Conservation (phyloP, 2,113 vertebrate genomes). For the Sinocyclocheilus grahami region DNA sequence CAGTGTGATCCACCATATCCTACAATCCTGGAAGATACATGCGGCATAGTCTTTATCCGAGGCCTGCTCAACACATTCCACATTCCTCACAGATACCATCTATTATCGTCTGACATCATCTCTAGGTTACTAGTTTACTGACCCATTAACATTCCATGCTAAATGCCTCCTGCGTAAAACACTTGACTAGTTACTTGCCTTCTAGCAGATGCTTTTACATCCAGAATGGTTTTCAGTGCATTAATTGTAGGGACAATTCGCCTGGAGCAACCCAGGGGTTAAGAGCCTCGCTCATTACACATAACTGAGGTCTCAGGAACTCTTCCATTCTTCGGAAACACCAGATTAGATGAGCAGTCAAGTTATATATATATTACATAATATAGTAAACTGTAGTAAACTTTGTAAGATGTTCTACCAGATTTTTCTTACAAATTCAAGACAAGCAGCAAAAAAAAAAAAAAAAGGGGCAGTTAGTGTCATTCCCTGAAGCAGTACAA, state of each 20-base stretch:
- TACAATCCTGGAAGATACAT: background rate
- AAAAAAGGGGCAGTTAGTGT: background rate
- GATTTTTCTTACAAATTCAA: background rate
- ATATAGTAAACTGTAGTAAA: background rate
- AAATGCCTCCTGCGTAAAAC: background rate
- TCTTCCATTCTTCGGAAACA: background rate
- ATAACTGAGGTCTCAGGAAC: background rate
- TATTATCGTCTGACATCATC: slow-evolving; percentile 29
- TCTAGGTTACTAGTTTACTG: slow-evolving; percentile 31
- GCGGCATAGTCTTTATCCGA: background rate
- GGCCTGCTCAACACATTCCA: background rate
- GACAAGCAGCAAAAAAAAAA: background rate
- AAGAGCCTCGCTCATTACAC: background rate
- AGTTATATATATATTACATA: background rate
- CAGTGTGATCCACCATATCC: background rate
- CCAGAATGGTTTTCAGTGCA: slow-evolving; percentile 9
- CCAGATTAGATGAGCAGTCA: background rate
- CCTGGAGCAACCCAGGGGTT: background rate
- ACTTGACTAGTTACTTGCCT: slow-evolving; percentile 29
- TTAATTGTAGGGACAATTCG: background rate
- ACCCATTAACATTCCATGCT: slow-evolving; percentile 26
- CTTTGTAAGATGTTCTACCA: background rate
- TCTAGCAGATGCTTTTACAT: slow-evolving; percentile 22
- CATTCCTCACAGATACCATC: background rate
- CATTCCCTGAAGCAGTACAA: background rate